phyloP scores from a whole-genome alignment of 2,888 invertebrate species.

The Adelognathus sp. region DNA sequence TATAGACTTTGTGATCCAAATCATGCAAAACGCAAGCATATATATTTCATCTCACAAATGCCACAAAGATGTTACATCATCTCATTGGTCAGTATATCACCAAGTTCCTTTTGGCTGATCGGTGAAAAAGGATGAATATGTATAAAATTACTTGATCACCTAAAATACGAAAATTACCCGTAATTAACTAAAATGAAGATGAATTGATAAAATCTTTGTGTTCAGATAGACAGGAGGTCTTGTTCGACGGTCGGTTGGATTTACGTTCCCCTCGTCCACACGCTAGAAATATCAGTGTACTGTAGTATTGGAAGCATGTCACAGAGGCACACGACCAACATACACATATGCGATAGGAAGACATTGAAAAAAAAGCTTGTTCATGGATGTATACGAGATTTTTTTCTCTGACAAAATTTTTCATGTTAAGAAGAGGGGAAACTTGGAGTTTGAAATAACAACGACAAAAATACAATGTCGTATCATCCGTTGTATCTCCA shows the following conservation, averaged over 20 bases:
- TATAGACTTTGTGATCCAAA: no score
- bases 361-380: conserved; percentile 45
- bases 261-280: background rate
- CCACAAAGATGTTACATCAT: no score
- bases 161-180: no score
- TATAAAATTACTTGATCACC: no score
- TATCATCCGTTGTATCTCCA: conserved; percentile 49
- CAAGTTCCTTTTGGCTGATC: no score
- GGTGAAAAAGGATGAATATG: no score
- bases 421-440: conserved; percentile 1
- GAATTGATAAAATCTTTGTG: background rate
- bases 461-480: conserved; percentile 35
- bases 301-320: conserved; percentile 24
- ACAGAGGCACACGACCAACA: conserved; percentile 19
- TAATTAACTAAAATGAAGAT: background rate
- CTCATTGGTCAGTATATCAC: no score
- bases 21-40: no score
- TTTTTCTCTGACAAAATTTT: no score
- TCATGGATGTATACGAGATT: conserved; percentile 55
- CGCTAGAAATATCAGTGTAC: conserved; percentile 1
- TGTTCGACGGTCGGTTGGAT: background rate
- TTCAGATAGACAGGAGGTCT: background rate
- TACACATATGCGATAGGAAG: conserved; percentile 32
- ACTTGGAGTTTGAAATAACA: background rate
- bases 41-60: no score